phyloP scores from a whole-genome alignment of 2,797 vertebrate species.

The Dallia pectoralis region DNA sequence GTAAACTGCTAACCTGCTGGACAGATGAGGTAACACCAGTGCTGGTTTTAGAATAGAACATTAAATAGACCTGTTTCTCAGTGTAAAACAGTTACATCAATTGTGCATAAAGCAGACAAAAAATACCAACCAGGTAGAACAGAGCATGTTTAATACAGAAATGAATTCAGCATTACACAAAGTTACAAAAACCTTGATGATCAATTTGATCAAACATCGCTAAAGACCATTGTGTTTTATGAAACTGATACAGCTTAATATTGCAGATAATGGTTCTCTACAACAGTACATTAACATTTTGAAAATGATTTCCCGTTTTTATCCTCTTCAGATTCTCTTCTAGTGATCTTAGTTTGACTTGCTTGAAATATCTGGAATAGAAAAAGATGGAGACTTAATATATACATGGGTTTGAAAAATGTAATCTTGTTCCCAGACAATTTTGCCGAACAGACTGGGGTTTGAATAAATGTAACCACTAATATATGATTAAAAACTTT shows the following conservation, averaged over 20 bases:
- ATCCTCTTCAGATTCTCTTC: conserved; percentile 9
- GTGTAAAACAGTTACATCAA: not conserved
- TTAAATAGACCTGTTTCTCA: not conserved
- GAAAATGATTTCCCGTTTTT: not conserved
- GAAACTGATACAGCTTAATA: conserved; percentile 8
- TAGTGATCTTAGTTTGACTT: conserved; percentile 17
- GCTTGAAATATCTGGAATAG: conserved; percentile 44
- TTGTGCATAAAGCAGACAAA: not conserved
- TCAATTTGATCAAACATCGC: conserved; percentile 56
- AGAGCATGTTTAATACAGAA: conserved; percentile 51
- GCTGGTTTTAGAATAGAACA: not conserved
- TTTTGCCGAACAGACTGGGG: not conserved
- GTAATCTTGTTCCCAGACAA: too few species aligned
- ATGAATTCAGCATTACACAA: conserved; percentile 28
- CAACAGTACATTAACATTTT: conserved; percentile 1
- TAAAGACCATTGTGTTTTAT: conserved; percentile 15
- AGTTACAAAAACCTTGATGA: conserved; percentile 37
- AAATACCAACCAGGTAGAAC: conserved; percentile 6
- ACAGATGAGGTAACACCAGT: not conserved
- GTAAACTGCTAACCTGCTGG: conserved; percentile 16
- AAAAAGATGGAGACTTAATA: not conserved
- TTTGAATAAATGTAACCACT: not conserved
- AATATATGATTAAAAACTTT: not conserved
- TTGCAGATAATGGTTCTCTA: not conserved
- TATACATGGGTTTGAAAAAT: not conserved